phyloP scores from a whole-genome alignment of 2,888 invertebrate genomes.

The Chelonus formosanus region DNA sequence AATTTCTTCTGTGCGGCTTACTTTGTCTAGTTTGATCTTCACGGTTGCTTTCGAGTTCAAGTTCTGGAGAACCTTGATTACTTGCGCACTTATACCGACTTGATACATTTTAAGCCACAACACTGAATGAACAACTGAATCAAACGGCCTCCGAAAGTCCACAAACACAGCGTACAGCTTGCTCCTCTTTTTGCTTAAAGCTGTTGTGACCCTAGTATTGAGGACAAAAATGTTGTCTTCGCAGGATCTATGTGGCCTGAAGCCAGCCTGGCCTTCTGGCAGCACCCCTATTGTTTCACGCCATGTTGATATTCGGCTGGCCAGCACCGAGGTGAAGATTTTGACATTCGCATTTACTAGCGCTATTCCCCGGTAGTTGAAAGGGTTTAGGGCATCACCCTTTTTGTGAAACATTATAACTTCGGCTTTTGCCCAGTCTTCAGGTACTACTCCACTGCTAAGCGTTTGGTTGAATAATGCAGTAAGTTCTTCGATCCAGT shows the following conservation, averaged over 20 bases:
- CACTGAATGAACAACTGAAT: constrained; percentile 19
- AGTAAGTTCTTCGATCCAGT: constrained; percentile 2
- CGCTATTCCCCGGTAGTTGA: constrained; percentile 42
- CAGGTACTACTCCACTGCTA: constrained; percentile 33
- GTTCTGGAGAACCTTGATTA: constrained; percentile 32
- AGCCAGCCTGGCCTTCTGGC: constrained; percentile 40
- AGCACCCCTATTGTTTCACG: constrained; percentile 29
- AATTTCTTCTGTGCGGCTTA: constrained; percentile 29
- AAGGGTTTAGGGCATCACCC: constrained; percentile 33
- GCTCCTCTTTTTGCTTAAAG: constrained; percentile 11
- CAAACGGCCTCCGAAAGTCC: constrained; percentile 23
- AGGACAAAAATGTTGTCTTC: constrained; percentile 39
- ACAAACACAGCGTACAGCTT: constrained; percentile 22
- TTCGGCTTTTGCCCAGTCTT: constrained; percentile 33
- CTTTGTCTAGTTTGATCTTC: constrained; percentile 4
- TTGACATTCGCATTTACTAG: constrained; percentile 37
- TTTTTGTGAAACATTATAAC: constrained; percentile 31
- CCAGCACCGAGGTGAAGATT: constrained; percentile 41
- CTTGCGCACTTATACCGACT: constrained; percentile 33
- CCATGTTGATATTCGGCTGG: constrained; percentile 37
- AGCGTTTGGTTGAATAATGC: constrained; percentile 38
- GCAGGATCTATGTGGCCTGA: constrained; percentile 31
- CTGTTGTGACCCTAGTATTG: not conserved
- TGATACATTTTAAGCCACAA: constrained; percentile 19
- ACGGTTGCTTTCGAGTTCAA: constrained; percentile 30